Evolutionary conservation across 1,140 invertebrate genomes (phyloP), one percentile per base, ranked within the genome.

Genomic region (Cotesia chilonis): DNA sequence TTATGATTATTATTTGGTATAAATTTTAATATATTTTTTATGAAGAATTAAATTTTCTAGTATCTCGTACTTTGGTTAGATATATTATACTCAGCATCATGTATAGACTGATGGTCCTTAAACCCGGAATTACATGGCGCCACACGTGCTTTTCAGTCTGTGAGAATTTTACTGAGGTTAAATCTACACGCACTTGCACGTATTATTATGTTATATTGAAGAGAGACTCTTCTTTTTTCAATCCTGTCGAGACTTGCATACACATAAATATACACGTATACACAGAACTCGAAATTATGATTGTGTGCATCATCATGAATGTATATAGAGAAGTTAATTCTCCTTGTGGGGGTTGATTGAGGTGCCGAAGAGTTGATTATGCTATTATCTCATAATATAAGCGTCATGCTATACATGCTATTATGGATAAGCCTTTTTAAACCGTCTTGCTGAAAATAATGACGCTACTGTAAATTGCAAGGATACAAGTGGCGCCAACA

Each of bases 381-480:
- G 76, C 81, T 81, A 83, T 83, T 83, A 83, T 82, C 81, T 83
- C 74, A 47, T 47, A 10, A 6, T 47, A 47, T 47, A 47, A 47
- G 41, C 41, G 41, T 47, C 41, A 47, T 47, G 41, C 41, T 47
- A 47, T 47, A 47, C 41, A 47, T 47, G 41, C 41, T 41, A 41
- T 41, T 41, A 47, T 28, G 28, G 28, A 28, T 74, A 75, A 28
- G 14, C 28, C n/a, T 65, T 73, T 74, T 78, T 78, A 74, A 74
- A 74, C 54, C 61, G 20, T 74, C 67, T 74, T 68, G 71, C 63
- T 54, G 59, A 54, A 71, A 61, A 71, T 71, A 51, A 66, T 74
- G 60, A 10, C 14, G 36, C 12, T 5, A 54, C 20, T 47, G 41
- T 7, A 47, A 47, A 47, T 47, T 47, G 10, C 41, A 1, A 4